phyloP scores from a whole-genome alignment of 2,888 invertebrate genomes.

The Cylloceria caligata region DNA sequence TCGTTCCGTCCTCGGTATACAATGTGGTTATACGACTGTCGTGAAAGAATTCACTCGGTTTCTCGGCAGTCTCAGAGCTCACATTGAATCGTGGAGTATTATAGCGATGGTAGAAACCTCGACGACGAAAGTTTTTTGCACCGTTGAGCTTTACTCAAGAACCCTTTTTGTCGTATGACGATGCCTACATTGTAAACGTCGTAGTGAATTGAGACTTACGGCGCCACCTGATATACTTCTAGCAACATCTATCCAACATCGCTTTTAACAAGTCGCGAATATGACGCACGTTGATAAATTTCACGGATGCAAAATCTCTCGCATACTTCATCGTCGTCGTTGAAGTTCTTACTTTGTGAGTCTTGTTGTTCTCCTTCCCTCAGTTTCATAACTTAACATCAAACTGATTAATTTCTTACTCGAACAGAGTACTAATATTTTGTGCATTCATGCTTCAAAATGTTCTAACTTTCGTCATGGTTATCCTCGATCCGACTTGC shows the following conservation, averaged over 20 bases:
- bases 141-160: slow-evolving; percentile 14
- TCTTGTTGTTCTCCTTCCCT: background rate
- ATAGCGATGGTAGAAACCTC: slow-evolving; percentile 9
- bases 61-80: slow-evolving; percentile 2
- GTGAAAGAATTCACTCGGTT: slow-evolving; percentile 40
- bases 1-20: slow-evolving; percentile 26
- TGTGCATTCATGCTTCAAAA: too few relatives aligned
- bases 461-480: too few relatives aligned
- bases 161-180: slow-evolving; percentile 30
- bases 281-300: background rate
- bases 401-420: background rate
- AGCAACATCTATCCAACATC: background rate
- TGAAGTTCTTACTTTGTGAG: background rate
- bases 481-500: too few relatives aligned
- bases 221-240: slow-evolving; percentile 11
- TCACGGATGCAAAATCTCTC: background rate
- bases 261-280: background rate
- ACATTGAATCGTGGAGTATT: slow-evolving; percentile 16
- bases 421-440: background rate
- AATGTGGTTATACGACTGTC: background rate
- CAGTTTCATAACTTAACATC: background rate
- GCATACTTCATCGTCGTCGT: background rate
- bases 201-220: background rate
- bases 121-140: slow-evolving; percentile 42
- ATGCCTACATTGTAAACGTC: slow-evolving; percentile 38